Conservation (phyloP, 1,140 invertebrate species). For the Drosophila subobscura region DNA sequence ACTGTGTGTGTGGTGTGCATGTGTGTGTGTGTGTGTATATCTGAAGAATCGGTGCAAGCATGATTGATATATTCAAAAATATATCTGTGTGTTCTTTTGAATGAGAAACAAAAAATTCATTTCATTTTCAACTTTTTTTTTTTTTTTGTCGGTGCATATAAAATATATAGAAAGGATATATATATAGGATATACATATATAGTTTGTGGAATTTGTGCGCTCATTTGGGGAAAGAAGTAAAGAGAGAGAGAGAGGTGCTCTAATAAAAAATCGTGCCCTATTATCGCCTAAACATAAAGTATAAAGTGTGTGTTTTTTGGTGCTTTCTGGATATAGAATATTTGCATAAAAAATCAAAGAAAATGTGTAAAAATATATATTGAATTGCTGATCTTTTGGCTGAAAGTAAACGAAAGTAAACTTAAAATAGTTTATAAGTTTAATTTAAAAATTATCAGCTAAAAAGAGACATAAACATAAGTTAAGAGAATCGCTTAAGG, state of each 20-base stretch:
- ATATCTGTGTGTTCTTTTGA: constrained; percentile 21
- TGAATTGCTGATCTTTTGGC: constrained; percentile 26
- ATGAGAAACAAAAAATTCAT: constrained; percentile 14
- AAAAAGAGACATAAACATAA: constrained; percentile 32
- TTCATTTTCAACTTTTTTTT: constrained; percentile 18
- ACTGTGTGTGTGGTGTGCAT: constrained; percentile 21
- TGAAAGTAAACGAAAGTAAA: constrained; percentile 40
- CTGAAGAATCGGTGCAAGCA: constrained; percentile 52
- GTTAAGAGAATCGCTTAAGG: constrained; percentile 15
- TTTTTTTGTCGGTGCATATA: constrained; percentile 37
- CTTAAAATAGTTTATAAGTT: constrained; percentile 43
- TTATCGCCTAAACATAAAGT: constrained; percentile 28
- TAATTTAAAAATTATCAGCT: constrained; percentile 19
- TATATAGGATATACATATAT: constrained; percentile 16
- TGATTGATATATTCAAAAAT: constrained; percentile 46
- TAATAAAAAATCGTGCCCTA: constrained; percentile 41
- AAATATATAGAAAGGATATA: constrained; percentile 34
- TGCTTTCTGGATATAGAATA: not conserved
- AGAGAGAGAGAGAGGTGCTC: constrained; percentile 28
- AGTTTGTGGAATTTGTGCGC: constrained; percentile 39
- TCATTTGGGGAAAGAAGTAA: not conserved
- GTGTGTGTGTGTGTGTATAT: constrained; percentile 28
- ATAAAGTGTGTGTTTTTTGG: constrained; percentile 22
- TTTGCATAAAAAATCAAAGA: constrained; percentile 27
- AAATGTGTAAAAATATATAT: constrained; percentile 1